A percentile compares a stretch with the other conserved stretches of the same genome.
phyloP scores from a whole-genome alignment of 2,113 vertebrate species.

The Sisor rabdophorus region DNA sequence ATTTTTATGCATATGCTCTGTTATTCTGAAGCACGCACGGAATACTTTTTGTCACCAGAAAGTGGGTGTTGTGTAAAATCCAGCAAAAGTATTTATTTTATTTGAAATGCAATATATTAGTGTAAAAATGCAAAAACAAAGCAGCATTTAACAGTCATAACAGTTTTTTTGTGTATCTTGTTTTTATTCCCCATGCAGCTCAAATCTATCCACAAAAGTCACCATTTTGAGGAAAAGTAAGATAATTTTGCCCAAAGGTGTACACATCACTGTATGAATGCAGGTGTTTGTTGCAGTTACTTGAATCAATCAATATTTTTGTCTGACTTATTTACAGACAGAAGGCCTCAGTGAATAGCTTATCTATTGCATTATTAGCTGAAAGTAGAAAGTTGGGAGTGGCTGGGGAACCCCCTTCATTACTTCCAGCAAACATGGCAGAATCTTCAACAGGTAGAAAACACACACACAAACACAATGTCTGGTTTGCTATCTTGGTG shows the following conservation, averaged over 20 bases:
- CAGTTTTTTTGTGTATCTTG: neutral
- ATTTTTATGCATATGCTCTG: neutral
- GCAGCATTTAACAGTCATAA: neutral
- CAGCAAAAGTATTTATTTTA: neutral
- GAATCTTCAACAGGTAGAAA: constrained; percentile 51
- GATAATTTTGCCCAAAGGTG: constrained; percentile 28
- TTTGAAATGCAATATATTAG: too few relatives aligned
- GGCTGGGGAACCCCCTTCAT: constrained; percentile 47
- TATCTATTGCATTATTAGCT: constrained; percentile 67
- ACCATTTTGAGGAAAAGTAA: constrained; percentile 79
- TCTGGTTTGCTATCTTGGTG: too few relatives aligned
- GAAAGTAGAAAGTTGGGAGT: constrained; percentile 56
- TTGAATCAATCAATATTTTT: neutral
- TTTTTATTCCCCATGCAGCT: constrained; percentile 65
- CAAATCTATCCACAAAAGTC: constrained; percentile 76
- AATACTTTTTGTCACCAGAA: neutral
- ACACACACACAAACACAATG: neutral
- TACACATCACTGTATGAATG: neutral
- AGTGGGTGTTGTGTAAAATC: too few relatives aligned
- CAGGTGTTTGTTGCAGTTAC: neutral
- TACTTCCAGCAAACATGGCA: constrained; percentile 34
- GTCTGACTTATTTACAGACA: constrained; percentile 61
- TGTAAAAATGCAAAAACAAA: neutral
- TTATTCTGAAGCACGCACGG: neutral
- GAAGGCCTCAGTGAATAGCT: constrained; percentile 67